Percentiles rank a stretch among this genome's conserved stretches.
Evolutionary conservation across 1,140 invertebrate species (phyloP).

Genomic region (Lasaia peninsularis): DNA sequence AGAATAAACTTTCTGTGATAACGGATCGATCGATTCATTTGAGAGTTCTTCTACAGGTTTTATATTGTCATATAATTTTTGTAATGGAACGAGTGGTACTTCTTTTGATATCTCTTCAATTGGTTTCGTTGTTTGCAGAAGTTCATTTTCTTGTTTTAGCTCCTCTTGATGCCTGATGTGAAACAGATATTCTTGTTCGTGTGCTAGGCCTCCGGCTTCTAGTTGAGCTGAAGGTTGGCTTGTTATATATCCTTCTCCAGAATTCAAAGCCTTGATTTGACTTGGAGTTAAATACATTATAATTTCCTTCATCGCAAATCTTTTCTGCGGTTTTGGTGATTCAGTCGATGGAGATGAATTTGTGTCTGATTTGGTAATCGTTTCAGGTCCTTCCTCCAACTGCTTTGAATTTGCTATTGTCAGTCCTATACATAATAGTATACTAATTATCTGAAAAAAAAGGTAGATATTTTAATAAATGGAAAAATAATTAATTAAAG

Average conservation of each 20-base stretch:
- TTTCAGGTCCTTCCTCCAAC: background rate
- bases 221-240: background rate
- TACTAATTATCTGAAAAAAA: background rate
- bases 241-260: background rate
- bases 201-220: background rate
- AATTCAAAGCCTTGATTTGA: conserved; percentile 42
- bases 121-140: background rate
- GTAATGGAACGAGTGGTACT: background rate
- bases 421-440: background rate
- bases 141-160: background rate
- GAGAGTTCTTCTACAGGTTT: background rate
- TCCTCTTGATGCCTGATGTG: background rate
- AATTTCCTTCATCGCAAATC: conserved; percentile 41
- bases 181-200: background rate
- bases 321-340: conserved; percentile 25
- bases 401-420: background rate
- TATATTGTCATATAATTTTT: background rate
- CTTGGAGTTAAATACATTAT: conserved; percentile 53
- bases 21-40: background rate
- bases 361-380: background rate
- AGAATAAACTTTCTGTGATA: background rate
- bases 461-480: background rate
- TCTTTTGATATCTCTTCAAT: background rate
- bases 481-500: background rate
- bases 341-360: conserved; percentile 7